Base-by-base conservation (phyloP, 1,140 invertebrate genomes). In the Psilanteris sp. region DNA sequence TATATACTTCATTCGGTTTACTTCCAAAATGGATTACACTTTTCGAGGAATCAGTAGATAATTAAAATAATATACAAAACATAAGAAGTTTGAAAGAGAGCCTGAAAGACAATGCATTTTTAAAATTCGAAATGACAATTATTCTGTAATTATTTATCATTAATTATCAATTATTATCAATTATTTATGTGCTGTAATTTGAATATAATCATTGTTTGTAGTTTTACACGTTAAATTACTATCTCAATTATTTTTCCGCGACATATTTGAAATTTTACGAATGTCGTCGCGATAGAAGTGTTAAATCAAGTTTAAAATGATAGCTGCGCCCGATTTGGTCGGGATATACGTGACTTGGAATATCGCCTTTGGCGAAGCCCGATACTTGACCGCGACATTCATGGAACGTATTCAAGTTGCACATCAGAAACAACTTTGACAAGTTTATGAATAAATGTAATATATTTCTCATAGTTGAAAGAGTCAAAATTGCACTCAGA, bases 361-460 rank as follows among this genome's bases (percentile, higher is more conserved):
- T 48, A 48, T 41, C 24, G 41, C 22, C 52, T 39, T 50, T 50
- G 52, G 52, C 50, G 48, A 16, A 32, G 15, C 7, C 27, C 36
- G 66, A 70, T 70, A 70, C 66, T 70, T 70, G 66, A 70, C 66
- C 66, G 66, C 67, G 37, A 71, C 67, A 61, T 61, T 71, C 54
- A 71, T 71, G 55, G 67, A 71, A 55, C 48, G 22, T 13, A 71
- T 71, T 71, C 67, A 62, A 62, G 46, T 62, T 31, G 14, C 39
- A 71, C 29, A 55, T 55, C 55, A 48, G 55, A 62, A 61, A 54
- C 36, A 55, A 71, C 55, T 71, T 71, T 20, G 55, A 71, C 31
- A 71, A 71, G 67, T 71, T 50, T 62, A 62, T 71, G 67, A 71
- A 61, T 71, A 71, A 55, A 71, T 48, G 39, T 32, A 62, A 62